phyloP scores from a whole-genome alignment of 2,113 vertebrate species.

The Python bivittatus region DNA sequence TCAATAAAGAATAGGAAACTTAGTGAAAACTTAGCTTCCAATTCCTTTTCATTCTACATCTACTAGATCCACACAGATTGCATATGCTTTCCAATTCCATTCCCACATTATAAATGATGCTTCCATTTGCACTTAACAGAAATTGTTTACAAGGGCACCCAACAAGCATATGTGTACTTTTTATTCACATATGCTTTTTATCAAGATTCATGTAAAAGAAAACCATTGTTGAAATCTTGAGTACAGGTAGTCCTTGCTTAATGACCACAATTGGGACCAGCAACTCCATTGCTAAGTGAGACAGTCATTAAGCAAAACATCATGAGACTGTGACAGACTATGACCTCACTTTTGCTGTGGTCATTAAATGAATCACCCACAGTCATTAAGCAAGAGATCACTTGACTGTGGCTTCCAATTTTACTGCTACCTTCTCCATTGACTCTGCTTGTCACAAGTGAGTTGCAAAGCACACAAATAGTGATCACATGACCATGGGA shows the following conservation, averaged over 20 bases:
- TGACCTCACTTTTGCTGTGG: background rate
- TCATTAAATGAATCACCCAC: background rate
- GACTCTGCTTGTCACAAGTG: background rate
- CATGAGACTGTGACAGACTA: background rate
- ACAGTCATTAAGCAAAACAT: background rate
- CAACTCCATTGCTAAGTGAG: background rate
- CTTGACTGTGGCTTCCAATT: background rate
- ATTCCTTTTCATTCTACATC: background rate
- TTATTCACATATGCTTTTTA: background rate
- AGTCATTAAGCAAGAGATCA: background rate
- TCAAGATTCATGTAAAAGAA: background rate
- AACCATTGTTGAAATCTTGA: background rate
- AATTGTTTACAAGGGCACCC: background rate
- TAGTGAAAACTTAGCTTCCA: background rate
- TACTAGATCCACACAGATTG: background rate
- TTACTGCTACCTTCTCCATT: background rate
- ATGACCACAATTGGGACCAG: background rate
- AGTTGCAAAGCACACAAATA: background rate
- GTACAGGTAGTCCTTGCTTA: background rate
- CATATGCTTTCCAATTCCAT: background rate
- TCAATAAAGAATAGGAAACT: background rate
- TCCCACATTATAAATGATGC: background rate
- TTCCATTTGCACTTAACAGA: background rate
- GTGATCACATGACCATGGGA: background rate
- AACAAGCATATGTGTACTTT: background rate